Evolutionary conservation across 53 echinoderm and acorn worm species (phyloP).

Genomic region (Temnopleurus reevesii): DNA sequence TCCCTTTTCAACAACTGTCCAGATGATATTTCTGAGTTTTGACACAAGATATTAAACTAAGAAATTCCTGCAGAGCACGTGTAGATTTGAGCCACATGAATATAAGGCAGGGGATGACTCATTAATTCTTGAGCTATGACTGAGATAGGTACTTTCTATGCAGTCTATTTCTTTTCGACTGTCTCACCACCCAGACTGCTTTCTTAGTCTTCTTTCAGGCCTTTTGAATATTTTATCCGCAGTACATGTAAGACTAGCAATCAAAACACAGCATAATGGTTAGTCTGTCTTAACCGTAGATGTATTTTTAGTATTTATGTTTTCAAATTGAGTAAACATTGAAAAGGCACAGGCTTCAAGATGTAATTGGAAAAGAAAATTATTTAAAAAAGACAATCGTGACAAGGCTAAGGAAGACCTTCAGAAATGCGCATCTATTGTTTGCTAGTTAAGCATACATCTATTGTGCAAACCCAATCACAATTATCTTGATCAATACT

Average conservation of each 20-base stretch:
- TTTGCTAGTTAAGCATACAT: constrained; percentile 18
- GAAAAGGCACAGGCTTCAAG: neutral
- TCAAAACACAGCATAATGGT: neutral
- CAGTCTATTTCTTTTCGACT: neutral
- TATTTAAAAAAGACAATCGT: neutral
- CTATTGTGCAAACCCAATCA: constrained; percentile 16
- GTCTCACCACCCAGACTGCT: neutral
- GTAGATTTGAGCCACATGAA: neutral
- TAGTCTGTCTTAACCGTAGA: neutral
- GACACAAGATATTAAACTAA: neutral
- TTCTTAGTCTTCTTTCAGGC: neutral
- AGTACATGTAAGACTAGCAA: neutral
- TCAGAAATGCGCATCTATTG: constrained; percentile 10
- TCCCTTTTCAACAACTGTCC: constrained; percentile 33
- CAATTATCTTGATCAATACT: constrained; percentile 45
- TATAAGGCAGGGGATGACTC: neutral
- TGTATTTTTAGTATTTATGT: neutral
- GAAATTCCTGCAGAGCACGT: neutral
- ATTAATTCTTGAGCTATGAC: neutral
- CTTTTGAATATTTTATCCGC: neutral
- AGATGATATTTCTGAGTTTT: no score
- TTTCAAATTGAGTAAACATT: neutral
- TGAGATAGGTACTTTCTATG: neutral
- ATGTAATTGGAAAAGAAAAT: neutral
- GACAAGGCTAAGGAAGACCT: constrained; percentile 12